Base-by-base conservation (phyloP, 2,113 vertebrate genomes). In the Melanerpes aurifrons region DNA sequence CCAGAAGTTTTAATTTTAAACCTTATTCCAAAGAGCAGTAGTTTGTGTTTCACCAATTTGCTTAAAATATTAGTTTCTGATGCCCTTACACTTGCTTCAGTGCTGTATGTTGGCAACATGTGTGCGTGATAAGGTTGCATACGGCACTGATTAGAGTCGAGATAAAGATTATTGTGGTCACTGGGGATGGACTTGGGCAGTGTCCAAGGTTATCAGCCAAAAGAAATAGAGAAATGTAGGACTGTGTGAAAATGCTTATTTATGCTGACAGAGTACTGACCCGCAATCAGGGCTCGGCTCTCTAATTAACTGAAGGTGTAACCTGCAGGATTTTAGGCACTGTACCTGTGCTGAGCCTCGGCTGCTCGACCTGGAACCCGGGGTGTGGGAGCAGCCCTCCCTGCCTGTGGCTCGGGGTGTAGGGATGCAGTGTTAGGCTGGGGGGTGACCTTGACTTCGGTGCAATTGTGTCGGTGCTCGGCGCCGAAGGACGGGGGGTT, bases 121-220 rank as follows among this genome's bases (percentile, higher is more conserved):
- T 54, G 62, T 91, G 76, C 82, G 67, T 94, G 96, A 96, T 97
- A 95, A 95, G 96, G 89, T 87, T 93, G 81, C 76, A 90, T 90
- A 87, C 84, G 93, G 94, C 81, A 64, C 63, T 84, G 80, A 91
- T 96, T 94, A 85, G 89, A 93, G 80, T 78, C 84, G 76, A 92
- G 91, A 95, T 97, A 97, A 97, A 83, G 69, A 95, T 96, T 87
- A 93, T 88, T 87, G 59, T 92, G 91, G 79, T 92, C 92, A 89
- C 90, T 79, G 74, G 91, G 84, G 93, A 81, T 26, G 67, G 19
- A 75, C 62, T 93, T 94, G 92, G 74, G 79, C 89, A 73, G 68
- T 84, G 68, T 97, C 95, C 97, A 97, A 59, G 78, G 83, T 88
- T 95, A 81, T 84, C 58, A 86, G 93, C 87, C 90, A 95, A 89